phyloP scores from a whole-genome alignment of 2,113 vertebrate species.

The Phylloscopus trochiloides region DNA sequence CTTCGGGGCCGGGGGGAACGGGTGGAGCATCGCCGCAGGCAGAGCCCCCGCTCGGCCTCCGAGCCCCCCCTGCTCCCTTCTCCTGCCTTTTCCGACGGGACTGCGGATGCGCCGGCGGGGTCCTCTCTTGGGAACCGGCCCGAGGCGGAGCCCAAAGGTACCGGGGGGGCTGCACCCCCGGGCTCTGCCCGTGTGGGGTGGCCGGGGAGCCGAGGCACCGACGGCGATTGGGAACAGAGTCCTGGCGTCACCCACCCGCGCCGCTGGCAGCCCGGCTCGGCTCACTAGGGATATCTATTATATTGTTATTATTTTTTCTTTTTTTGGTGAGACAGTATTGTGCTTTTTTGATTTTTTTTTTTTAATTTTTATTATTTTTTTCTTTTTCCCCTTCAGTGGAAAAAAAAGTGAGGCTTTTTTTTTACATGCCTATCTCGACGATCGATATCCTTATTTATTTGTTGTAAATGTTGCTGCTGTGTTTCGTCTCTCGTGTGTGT shows the following conservation, averaged over 20 bases:
- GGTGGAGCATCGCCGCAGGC: not conserved
- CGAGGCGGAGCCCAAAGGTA: not conserved
- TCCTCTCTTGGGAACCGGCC: not conserved
- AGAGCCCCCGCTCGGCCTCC: not conserved
- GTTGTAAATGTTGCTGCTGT: conserved; percentile 72
- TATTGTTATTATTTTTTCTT: not conserved
- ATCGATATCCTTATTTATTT: conserved; percentile 77
- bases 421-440: conserved; percentile 52
- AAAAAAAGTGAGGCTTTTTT: conserved; percentile 64
- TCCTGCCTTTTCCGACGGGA: not conserved
- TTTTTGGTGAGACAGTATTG: conserved; percentile 64
- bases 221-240: not conserved
- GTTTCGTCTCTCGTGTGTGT: conserved; percentile 34
- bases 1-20: not conserved
- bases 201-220: not conserved
- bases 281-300: not conserved
- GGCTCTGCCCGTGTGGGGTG: not conserved
- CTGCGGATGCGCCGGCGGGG: not conserved
- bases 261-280: not conserved
- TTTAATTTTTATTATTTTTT: not conserved
- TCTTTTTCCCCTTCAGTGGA: not conserved
- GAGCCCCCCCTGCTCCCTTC: not conserved
- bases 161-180: not conserved
- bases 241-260: not conserved
- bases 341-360: not conserved